These are phyloP conservation scores for Tachystola acroxantha DNA, from an alignment of 2,888 invertebrate genomes.

Conservation along the genomic window DNA sequence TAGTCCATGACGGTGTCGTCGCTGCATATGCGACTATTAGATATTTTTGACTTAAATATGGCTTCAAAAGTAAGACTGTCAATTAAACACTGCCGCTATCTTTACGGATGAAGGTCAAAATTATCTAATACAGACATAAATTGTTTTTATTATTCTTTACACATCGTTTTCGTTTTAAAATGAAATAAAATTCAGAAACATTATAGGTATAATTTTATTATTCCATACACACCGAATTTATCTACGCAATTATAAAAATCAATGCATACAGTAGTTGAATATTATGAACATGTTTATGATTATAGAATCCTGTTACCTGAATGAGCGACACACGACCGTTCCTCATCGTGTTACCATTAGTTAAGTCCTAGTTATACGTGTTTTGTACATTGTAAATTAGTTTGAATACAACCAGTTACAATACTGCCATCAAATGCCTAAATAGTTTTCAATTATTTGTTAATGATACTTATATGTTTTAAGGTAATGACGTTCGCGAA, in stretches of 20 bases:
- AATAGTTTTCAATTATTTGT: constrained; percentile 54
- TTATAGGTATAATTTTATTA: no score
- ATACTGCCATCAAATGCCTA: constrained; percentile 78
- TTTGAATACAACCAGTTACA: constrained; percentile 71
- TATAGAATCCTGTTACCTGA: constrained; percentile 65
- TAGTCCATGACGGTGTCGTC: no score
- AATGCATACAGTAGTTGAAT: neutral
- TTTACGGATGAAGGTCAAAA: no score
- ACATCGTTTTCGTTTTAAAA: no score
- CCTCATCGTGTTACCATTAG: constrained; percentile 76
- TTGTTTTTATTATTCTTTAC: no score
- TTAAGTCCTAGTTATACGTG: constrained; percentile 64
- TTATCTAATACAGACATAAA: no score
- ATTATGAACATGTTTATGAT: constrained; percentile 27
- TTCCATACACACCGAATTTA: neutral
- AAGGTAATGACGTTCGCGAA: constrained; percentile 57
- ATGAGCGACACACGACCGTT: constrained; percentile 69
- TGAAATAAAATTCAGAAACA: no score
- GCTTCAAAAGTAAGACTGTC: no score
- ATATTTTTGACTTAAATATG: no score
- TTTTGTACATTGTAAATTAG: constrained; percentile 69
- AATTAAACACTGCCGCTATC: no score
- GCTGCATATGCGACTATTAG: no score
- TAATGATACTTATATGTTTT: constrained; percentile 47
- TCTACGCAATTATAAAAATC: neutral